Conservation (phyloP, 2,888 invertebrate genomes). For the Lamellibrachia satsuma region DNA sequence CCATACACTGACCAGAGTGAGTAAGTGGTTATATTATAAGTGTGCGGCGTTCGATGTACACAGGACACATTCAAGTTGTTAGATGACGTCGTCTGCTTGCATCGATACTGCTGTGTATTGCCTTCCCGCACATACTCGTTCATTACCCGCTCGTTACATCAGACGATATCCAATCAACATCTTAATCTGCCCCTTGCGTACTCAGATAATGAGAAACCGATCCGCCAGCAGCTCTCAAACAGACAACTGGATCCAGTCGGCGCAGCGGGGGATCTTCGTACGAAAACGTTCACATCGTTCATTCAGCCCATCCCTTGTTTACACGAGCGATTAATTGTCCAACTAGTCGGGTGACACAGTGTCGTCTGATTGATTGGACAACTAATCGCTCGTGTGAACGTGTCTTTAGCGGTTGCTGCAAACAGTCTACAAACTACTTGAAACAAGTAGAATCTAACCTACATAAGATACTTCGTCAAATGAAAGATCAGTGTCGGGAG, state of each 20-base stretch:
- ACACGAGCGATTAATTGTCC: no score
- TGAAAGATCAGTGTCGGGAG: no score
- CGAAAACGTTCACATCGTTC: background rate
- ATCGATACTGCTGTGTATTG: background rate
- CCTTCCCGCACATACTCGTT: background rate
- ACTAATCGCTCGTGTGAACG: no score
- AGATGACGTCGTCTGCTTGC: background rate
- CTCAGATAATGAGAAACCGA: background rate
- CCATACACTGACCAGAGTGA: no score
- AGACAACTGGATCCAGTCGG: background rate
- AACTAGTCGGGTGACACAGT: no score
- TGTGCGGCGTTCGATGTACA: background rate
- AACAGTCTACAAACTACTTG: no score
- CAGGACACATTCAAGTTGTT: background rate
- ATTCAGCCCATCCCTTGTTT: background rate
- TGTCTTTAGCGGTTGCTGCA: no score
- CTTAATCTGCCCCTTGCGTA: background rate
- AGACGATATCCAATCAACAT: slow-evolving; percentile 6
- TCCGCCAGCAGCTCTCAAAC: background rate
- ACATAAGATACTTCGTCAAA: no score
- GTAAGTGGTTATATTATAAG: background rate
- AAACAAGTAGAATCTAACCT: no score
- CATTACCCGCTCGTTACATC: background rate
- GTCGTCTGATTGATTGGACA: no score
- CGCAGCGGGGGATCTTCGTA: background rate